A percentile compares a stretch with the other conserved stretches of the same genome.
Conservation (phyloP, 2,888 invertebrate species). For the Chrysolina haemoptera region DNA sequence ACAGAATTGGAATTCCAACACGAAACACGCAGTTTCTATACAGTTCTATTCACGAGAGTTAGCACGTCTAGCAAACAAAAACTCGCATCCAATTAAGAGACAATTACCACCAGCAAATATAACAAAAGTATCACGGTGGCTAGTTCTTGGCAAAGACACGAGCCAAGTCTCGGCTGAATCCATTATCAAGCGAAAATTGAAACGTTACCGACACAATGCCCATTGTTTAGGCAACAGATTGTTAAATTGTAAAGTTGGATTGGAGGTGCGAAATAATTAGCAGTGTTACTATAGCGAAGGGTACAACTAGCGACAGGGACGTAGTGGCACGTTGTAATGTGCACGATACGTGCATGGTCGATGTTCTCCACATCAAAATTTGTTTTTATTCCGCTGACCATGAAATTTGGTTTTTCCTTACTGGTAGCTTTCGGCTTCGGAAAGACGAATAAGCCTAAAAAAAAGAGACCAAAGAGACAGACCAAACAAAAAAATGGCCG, state of each 20-base stretch:
- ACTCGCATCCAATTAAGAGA: conserved; percentile 43
- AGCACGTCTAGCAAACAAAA: conserved; percentile 31
- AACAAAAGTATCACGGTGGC: conserved; percentile 52
- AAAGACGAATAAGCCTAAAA: too few species aligned
- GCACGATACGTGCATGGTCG: too few species aligned
- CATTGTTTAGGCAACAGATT: conserved; percentile 57
- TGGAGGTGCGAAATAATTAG: conserved; percentile 60
- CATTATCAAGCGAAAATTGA: conserved; percentile 49
- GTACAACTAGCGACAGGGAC: conserved; percentile 21
- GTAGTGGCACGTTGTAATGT: conserved; percentile 31
- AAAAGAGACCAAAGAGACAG: too few species aligned
- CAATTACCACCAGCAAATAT: conserved; percentile 39
- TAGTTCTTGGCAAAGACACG: conserved; percentile 49
- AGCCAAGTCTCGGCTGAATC: conserved; percentile 43
- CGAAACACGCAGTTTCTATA: background rate
- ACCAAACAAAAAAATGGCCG: too few species aligned
- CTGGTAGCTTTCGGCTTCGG: too few species aligned
- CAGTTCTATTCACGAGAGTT: conserved; percentile 7
- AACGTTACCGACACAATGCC: conserved; percentile 53
- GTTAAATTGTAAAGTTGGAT: conserved; percentile 56
- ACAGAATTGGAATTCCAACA: background rate
- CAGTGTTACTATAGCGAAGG: conserved; percentile 23
- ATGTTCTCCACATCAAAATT: background rate
- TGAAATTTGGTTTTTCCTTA: too few species aligned
- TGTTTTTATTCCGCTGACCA: too few species aligned